A percentile compares a stretch with the other conserved stretches of the same genome.
These are phyloP conservation scores for Pseudoatta argentina DNA, from an alignment of 1,140 invertebrate genomes.

Conservation along the genomic window DNA sequence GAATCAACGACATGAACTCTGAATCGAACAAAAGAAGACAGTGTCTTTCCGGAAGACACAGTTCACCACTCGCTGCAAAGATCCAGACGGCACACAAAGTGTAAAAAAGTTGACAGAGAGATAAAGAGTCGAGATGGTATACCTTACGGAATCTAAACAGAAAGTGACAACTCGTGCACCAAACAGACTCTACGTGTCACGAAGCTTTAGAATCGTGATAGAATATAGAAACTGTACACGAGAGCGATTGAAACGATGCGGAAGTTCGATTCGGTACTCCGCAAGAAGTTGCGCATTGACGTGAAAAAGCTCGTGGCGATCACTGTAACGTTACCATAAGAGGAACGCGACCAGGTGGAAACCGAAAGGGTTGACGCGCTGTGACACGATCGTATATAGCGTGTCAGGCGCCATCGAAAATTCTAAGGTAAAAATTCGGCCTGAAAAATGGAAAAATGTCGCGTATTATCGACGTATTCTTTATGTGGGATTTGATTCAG, in stretches of 20 bases:
- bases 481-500: not conserved
- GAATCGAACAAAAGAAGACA: conserved; percentile 25
- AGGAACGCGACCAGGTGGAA: conserved; percentile 12
- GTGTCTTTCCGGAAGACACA: conserved; percentile 20
- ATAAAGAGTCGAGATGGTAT: not conserved
- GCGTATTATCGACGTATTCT: not conserved
- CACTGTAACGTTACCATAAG: not conserved
- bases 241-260: not conserved
- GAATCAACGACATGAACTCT: not conserved
- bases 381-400: conserved; percentile 16
- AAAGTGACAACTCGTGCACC: conserved; percentile 21
- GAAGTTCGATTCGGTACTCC: conserved; percentile 21
- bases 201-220: not conserved
- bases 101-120: not conserved
- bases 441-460: not conserved
- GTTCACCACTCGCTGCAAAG: not conserved
- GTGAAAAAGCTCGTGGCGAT: conserved; percentile 10
- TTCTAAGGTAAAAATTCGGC: not conserved
- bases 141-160: conserved; percentile 23
- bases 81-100: conserved; percentile 2
- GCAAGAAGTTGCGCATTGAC: conserved; percentile 15
- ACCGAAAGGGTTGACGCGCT: conserved; percentile 25
- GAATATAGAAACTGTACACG: not conserved
- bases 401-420: conserved; percentile 16
- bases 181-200: conserved; percentile 19